A percentile compares a stretch with the other conserved stretches of the same genome.
Evolutionary conservation across 2,888 invertebrate genomes (phyloP).

Genomic region (Conistra vaccinii): DNA sequence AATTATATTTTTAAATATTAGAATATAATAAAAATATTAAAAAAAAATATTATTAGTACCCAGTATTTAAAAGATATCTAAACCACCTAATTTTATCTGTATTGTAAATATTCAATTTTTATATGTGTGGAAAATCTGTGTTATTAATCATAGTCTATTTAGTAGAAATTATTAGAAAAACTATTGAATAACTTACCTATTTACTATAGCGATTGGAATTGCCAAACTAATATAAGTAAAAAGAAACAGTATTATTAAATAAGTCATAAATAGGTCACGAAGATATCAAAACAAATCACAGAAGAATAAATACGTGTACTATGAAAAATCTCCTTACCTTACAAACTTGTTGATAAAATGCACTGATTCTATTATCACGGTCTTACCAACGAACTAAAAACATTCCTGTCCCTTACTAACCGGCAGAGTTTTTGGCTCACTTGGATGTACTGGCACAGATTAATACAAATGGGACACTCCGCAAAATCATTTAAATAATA

Average conservation of each 20-base stretch:
- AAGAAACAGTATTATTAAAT: slow-evolving; percentile 34
- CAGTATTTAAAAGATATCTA: slow-evolving; percentile 20
- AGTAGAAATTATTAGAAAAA: slow-evolving; percentile 47
- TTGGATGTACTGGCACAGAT: too few relatives aligned
- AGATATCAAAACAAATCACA: slow-evolving; percentile 5
- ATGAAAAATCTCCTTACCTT: neutral
- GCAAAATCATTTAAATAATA: too few relatives aligned
- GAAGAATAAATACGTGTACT: neutral
- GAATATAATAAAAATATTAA: too few relatives aligned
- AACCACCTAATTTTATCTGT: slow-evolving; percentile 9
- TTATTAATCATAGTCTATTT: slow-evolving; percentile 63
- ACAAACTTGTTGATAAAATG: neutral
- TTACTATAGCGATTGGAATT: slow-evolving; percentile 22
- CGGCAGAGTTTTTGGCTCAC: too few relatives aligned
- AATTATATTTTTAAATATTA: too few relatives aligned
- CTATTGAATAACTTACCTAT: slow-evolving; percentile 18
- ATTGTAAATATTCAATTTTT: slow-evolving; percentile 60
- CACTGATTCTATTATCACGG: neutral
- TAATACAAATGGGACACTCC: too few relatives aligned
- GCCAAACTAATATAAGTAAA: slow-evolving; percentile 13
- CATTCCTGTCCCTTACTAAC: neutral
- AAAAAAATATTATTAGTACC: neutral
- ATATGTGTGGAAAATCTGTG: slow-evolving; percentile 68
- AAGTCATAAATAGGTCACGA: neutral
- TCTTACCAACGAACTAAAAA: neutral